Evolutionary conservation across 2,888 invertebrate species (phyloP), one percentile per base, ranked within the genome.

Genomic region (Tethea ocularis): DNA sequence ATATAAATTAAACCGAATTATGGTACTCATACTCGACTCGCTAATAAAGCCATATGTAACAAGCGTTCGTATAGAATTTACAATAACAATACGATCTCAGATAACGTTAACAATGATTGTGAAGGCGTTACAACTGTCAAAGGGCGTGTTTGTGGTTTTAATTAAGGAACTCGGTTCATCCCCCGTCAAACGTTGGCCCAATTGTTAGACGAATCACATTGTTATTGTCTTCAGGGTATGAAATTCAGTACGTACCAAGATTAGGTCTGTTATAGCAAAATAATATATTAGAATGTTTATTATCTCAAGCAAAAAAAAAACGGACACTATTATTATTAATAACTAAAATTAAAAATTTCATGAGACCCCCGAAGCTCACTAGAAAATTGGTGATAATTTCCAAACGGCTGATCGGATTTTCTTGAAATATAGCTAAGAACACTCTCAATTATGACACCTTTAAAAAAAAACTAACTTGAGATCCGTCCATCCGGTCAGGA

Each of bases 41-140:
- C 54, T 33, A 36, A 53, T 17, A 29, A 10, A 53, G 33, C 29
- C 7, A 10, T 29, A 53, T 4, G 29, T 29, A 33, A 53, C 53
- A 36, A 36, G 20, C 54, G 13, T 54, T 33, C 33, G 33, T 20
- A 54, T 33, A 54, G 54, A 29, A 33, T 67, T 62, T 66, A 66
- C 64, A 59, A 62, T 61, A 60, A 80, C 75, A 82, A 80, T 78
- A 67, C 72, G 69, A 66, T 68, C 64, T 66, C 58, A 77, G 85
- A 87, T 87, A 88, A 82, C 75, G 74, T 66, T 67, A 74, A 77
- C 78, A 82, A 79, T 86, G 74, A 86, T 84, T 82, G 80, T 82
- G 68, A 80, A 81, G 83, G 80, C 78, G 84, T 84, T 78, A 80
- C 82, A 76, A 68, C 82, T 88, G 87, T 87, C 88, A 86, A 75